Base-by-base conservation (phyloP, 1,140 invertebrate species). In the Saxidomus purpurata region DNA sequence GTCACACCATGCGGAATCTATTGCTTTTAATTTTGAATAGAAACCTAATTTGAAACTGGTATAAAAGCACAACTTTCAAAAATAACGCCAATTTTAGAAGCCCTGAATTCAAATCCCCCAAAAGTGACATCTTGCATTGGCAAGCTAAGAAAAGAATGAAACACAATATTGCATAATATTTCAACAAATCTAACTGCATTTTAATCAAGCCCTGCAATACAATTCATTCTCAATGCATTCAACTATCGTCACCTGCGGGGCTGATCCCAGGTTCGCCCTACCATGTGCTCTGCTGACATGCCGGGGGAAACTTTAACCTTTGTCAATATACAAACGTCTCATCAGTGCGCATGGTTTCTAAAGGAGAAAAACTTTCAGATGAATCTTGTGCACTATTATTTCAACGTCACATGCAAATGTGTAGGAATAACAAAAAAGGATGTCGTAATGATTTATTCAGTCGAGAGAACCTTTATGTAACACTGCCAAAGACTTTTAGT, bases 161-260 rank as follows among this genome's bases (percentile, higher is more conserved):
- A 85, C 49, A 28, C 69, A 85, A 85, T 85, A 85, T 85, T 85
- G 83, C 69, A 71, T 59, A 71, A 85, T 85, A 71, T 34, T 74
- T 52, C 67, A 85, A 74, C 31, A 71, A 36, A 74, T 74, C 83
- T 74, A 85, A 85, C 63, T 85, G 69, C 83, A 85, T 85, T 85
- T 85, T 85, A 49, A 85, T 85, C 83, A 85, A 74, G 40, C 49
- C 31, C 2, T 74, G 83, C 83, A 85, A 85, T 55, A 85, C 69
- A 85, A 85, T 85, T 74, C 63, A 49, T 28, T 40, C 43, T 67
- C 13, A 67, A 74, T 85, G 83, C 83, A 85, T 71, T 74, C 25
- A 71, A 55, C 61, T 17, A 9, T 25, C 49, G 28, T 85, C 83
- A 85, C 83, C 83, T 85, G 83, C 83, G 83, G 43, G 28, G 19